These are phyloP conservation scores for Hydrocynus forskahlii DNA, from an alignment of 2,797 vertebrate species.

Conservation along the genomic window DNA sequence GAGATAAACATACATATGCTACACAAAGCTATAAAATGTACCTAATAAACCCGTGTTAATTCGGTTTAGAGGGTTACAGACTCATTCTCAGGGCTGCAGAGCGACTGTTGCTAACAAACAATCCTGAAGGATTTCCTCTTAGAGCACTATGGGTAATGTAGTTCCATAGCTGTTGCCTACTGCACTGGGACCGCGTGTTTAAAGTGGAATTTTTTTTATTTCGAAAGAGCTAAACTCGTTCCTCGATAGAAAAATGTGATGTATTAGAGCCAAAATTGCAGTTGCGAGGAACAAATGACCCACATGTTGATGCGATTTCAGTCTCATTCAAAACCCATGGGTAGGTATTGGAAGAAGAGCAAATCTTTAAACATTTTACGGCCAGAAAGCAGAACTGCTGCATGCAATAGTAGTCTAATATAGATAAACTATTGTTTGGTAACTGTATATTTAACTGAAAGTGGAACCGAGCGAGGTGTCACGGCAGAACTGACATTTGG, in stretches of 20 bases:
- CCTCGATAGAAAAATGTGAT: not conserved
- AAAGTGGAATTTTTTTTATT: not conserved
- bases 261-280: not conserved
- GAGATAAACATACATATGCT: not conserved
- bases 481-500: not conserved
- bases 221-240: not conserved
- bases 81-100: slow-evolving; percentile 23
- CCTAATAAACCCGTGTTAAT: not conserved
- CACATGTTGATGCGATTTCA: not conserved
- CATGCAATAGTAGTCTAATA: not conserved
- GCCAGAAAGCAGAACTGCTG: not conserved
- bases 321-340: not conserved
- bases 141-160: slow-evolving; percentile 45
- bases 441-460: not conserved
- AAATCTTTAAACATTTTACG: too few species aligned
- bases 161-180: not conserved
- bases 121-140: slow-evolving; percentile 41
- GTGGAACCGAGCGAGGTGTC: not conserved
- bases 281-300: not conserved
- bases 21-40: not conserved
- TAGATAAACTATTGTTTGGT: not conserved
- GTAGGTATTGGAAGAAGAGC: not conserved
- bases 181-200: not conserved
- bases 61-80: not conserved
- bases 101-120: slow-evolving; percentile 82